Conservation (phyloP, 2,888 invertebrate species). For the Poecilobothrus nobilitatus region DNA sequence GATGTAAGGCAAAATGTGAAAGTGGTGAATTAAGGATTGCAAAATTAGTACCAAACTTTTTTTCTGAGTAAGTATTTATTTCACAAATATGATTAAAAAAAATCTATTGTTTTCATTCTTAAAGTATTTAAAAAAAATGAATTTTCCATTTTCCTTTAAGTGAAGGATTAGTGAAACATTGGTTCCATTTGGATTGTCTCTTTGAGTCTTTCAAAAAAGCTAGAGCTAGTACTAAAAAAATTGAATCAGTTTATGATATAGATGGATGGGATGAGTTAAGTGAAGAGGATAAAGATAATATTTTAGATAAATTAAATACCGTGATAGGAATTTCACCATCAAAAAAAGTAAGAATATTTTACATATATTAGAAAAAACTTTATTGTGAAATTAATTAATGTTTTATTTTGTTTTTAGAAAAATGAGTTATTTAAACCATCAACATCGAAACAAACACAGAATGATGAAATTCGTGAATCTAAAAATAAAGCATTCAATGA, state of each 20-base stretch:
- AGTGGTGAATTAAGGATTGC: slow-evolving; percentile 66
- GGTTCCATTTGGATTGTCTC: slow-evolving; percentile 72
- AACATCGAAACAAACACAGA: neutral
- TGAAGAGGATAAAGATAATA: slow-evolving; percentile 57
- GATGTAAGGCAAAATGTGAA: slow-evolving; percentile 71
- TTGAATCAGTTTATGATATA: slow-evolving; percentile 69
- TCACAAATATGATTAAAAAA: neutral
- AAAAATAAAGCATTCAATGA: slow-evolving; percentile 12
- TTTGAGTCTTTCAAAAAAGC: slow-evolving; percentile 73
- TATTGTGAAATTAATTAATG: neutral
- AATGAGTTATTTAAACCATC: neutral
- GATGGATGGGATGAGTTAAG: slow-evolving; percentile 63
- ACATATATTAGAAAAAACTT: neutral
- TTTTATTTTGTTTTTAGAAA: slow-evolving; percentile 11
- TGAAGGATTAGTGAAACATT: slow-evolving; percentile 68
- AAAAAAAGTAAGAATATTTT: slow-evolving; percentile 11
- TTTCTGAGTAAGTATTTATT: slow-evolving; percentile 47
- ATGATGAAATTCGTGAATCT: neutral
- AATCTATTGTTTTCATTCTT: slow-evolving; percentile 26
- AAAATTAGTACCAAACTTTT: slow-evolving; percentile 62
- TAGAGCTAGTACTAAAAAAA: slow-evolving; percentile 69
- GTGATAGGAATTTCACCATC: slow-evolving; percentile 5
- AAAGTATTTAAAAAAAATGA: neutral
- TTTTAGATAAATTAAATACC: slow-evolving; percentile 40
- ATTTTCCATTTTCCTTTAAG: slow-evolving; percentile 13